phyloP scores from a whole-genome alignment of 2,113 vertebrate species.

The Ictidomys tridecemlineatus region DNA sequence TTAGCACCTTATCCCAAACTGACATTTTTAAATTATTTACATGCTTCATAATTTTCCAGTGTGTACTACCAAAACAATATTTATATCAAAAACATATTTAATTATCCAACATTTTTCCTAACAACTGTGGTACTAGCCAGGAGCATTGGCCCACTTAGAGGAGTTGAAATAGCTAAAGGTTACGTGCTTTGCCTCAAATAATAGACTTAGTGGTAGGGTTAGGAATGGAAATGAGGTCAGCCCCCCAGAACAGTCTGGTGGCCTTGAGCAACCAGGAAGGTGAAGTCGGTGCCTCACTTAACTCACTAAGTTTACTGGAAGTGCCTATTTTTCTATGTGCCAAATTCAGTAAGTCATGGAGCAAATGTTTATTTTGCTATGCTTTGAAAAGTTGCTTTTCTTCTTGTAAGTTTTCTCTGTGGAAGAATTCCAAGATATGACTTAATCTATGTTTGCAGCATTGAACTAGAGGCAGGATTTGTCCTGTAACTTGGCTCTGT shows the following conservation, averaged over 20 bases:
- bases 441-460: conserved; percentile 68
- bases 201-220: neutral
- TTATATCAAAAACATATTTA: conserved; percentile 58
- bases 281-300: neutral
- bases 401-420: conserved; percentile 76
- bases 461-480: conserved; percentile 66
- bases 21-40: conserved; percentile 64
- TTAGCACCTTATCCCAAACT: conserved; percentile 59
- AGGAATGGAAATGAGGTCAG: neutral
- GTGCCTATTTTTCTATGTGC: conserved; percentile 52
- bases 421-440: conserved; percentile 77
- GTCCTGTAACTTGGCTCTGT: conserved; percentile 66
- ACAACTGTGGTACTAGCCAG: conserved; percentile 29
- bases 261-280: conserved; percentile 56
- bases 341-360: conserved; percentile 73
- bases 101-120: neutral
- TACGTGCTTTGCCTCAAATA: neutral
- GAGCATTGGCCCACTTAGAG: neutral
- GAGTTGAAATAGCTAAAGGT: neutral
- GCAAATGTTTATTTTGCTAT: conserved; percentile 75
- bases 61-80: conserved; percentile 48
- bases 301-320: conserved; percentile 70
- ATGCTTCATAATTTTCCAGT: conserved; percentile 64
- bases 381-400: conserved; percentile 78
- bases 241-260: conserved; percentile 1